phyloP scores from a whole-genome alignment of 2,113 vertebrate genomes.

The Pluvianellus socialis region DNA sequence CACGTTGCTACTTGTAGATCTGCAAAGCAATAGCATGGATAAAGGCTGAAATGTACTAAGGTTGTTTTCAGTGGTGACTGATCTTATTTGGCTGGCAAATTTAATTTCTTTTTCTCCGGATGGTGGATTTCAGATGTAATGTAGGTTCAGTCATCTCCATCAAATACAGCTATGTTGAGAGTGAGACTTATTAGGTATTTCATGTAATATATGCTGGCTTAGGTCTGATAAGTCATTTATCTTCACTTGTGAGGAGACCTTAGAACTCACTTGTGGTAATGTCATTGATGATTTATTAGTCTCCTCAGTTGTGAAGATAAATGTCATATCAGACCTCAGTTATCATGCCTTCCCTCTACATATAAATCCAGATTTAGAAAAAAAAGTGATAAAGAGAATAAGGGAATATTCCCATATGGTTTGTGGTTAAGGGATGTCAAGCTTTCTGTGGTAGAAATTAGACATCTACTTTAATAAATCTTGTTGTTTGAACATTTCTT shows the following conservation, averaged over 20 bases:
- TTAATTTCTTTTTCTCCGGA: background rate
- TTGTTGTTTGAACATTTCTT: conserved; percentile 54
- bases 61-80: background rate
- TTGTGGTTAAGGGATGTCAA: conserved; percentile 51
- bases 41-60: background rate
- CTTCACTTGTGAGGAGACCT: conserved; percentile 59
- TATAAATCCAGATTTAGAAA: conserved; percentile 53
- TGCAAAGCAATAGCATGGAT: background rate
- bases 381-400: conserved; percentile 4
- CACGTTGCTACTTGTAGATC: background rate
- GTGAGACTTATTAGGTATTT: conserved; percentile 45
- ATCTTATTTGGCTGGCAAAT: conserved; percentile 1
- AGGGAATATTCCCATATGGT: conserved; percentile 14
- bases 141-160: conserved; percentile 9
- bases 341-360: conserved; percentile 26
- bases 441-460: conserved; percentile 41
- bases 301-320: conserved; percentile 61
- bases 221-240: conserved; percentile 35
- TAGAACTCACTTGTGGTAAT: conserved; percentile 61
- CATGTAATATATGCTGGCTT: conserved; percentile 48
- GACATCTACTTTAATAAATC: conserved; percentile 62
- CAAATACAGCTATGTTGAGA: background rate
- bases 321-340: conserved; percentile 55
- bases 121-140: background rate
- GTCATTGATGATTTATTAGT: conserved; percentile 59